These are phyloP conservation scores for Tiliacea citrago DNA, from an alignment of 2,888 invertebrate genomes.

Conservation along the genomic window DNA sequence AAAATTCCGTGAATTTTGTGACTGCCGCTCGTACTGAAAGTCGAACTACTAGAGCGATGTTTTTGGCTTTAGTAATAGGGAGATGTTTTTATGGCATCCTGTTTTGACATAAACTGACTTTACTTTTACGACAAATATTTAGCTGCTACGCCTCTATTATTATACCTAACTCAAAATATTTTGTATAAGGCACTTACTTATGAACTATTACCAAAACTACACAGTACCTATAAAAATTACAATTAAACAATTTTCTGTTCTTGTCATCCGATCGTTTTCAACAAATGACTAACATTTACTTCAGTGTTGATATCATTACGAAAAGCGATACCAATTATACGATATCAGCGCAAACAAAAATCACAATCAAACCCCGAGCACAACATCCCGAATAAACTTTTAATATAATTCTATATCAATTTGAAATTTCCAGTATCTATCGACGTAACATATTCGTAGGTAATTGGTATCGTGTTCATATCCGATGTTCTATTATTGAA, in stretches of 20 bases:
- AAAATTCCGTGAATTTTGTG: slow-evolving; percentile 44
- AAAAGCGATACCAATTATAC: slow-evolving; percentile 59
- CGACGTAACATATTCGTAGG: slow-evolving; percentile 47
- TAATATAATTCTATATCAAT: slow-evolving; percentile 62
- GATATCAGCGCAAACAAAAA: slow-evolving; percentile 57
- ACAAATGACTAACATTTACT: slow-evolving; percentile 30
- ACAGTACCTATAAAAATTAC: slow-evolving; percentile 5
- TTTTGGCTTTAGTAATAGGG: slow-evolving; percentile 18
- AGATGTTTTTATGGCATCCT: neutral
- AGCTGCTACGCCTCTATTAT: neutral
- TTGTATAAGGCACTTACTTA: slow-evolving; percentile 2
- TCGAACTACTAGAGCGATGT: slow-evolving; percentile 15
- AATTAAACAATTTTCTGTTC: slow-evolving; percentile 11
- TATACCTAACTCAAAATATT: neutral
- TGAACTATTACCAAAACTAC: neutral
- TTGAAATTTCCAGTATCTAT: slow-evolving; percentile 59
- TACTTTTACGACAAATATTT: neutral
- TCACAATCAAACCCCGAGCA: slow-evolving; percentile 50
- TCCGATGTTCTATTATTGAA: slow-evolving; percentile 60
- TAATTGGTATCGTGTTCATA: slow-evolving; percentile 67
- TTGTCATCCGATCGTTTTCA: slow-evolving; percentile 25
- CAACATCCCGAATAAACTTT: slow-evolving; percentile 57
- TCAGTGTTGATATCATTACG: slow-evolving; percentile 22
- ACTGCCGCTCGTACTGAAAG: slow-evolving; percentile 27
- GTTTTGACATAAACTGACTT: neutral